Evolutionary conservation across 2,113 vertebrate genomes (phyloP), one percentile per base, ranked within the genome.

Genomic region (Acanthochromis polyacanthus): DNA sequence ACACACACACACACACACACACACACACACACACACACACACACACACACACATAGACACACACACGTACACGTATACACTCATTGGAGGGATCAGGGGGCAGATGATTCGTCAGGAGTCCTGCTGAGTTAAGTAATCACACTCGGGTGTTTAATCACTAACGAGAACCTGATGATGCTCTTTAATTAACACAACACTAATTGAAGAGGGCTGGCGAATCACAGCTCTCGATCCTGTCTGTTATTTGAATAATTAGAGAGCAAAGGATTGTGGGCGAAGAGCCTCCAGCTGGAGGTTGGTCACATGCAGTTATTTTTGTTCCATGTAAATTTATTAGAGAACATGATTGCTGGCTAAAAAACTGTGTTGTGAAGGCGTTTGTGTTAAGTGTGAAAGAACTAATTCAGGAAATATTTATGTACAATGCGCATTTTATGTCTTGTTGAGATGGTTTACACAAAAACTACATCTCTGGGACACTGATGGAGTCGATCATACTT

Each of bases 131-230:
- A 94, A 95, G 95, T 96, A 95, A 96, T 95, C 96, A 95, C 94
- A 94, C 94, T 94, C 92, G 92, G 95, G 95, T 95, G 96, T 96
- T 97, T 96, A 96, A 97, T 97, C 95, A 96, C 95, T 95, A 96
- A 97, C 95, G 95, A 96, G 95, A 95, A 95, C 94, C 95, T 94
- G 96, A 96, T 95, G 92, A 96, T 94, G 95, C 93, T 94, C 95
- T 96, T 96, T 96, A 96, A 97, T 96, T 96, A 97, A 95, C 95
- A 93, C 86, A 74, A 65, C 50, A 57, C 90, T 92, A 92, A 93
- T 92, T 89, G 90, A 91, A 87, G 89, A 89, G 94, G 89, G 94
- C 93, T 91, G 90, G 93, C 92, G 91, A 96, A 95, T 95, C 91
- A 94, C 93, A 93, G 94, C 94, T 93, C 93, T 92, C 92, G 86